phyloP scores from a whole-genome alignment of 2,113 vertebrate genomes.

The Sinocyclocheilus anshuiensis region DNA sequence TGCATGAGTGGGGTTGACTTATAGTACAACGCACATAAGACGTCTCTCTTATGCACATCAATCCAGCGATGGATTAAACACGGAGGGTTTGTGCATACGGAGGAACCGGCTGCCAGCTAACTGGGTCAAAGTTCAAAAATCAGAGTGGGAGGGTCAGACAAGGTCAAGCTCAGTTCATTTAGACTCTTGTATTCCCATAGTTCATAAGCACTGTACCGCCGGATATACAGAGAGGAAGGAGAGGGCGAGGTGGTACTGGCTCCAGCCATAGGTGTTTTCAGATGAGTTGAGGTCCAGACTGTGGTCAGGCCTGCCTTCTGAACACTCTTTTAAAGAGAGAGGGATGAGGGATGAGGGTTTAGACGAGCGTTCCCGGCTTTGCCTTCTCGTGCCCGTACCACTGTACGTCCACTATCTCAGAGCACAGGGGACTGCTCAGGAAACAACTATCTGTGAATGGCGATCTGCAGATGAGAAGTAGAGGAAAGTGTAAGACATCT shows the following conservation, averaged over 20 bases:
- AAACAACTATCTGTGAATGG: constrained; percentile 89
- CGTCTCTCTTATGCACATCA: constrained; percentile 25
- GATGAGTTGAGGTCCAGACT: constrained; percentile 77
- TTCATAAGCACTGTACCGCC: constrained; percentile 47
- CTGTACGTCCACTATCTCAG: constrained; percentile 95
- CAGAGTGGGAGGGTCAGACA: constrained; percentile 31
- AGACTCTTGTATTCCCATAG: constrained; percentile 39
- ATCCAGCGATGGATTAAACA: no score
- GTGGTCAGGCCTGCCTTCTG: constrained; percentile 82
- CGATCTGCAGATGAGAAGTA: constrained; percentile 76
- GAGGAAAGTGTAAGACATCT: neutral
- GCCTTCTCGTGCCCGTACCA: constrained; percentile 98
- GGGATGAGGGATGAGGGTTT: constrained; percentile 79
- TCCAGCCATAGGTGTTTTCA: constrained; percentile 55
- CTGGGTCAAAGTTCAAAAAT: constrained; percentile 48
- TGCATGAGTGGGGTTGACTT: neutral
- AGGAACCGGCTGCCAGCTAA: constrained; percentile 40
- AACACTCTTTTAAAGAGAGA: constrained; percentile 83
- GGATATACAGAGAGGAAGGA: constrained; percentile 50
- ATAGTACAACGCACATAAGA: constrained; percentile 38
- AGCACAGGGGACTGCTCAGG: constrained; percentile 90
- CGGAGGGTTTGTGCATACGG: constrained; percentile 49
- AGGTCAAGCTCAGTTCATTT: constrained; percentile 40
- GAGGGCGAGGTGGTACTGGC: constrained; percentile 50
- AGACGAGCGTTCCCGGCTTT: constrained; percentile 98